phyloP scores from a whole-genome alignment of 92 coral and sea anemone genomes.

The Parazoanthus atlanticus region DNA sequence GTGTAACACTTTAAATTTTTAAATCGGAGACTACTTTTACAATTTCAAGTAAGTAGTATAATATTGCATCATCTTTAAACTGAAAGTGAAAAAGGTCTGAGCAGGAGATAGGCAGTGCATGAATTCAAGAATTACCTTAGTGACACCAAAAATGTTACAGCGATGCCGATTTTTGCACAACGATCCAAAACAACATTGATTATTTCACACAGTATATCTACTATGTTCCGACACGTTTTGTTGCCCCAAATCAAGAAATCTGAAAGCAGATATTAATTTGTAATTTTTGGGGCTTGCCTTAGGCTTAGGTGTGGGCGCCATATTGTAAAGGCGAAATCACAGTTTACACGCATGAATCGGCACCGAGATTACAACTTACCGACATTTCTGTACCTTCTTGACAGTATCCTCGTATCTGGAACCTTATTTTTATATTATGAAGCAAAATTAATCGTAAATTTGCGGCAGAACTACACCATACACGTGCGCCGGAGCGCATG shows the following conservation, averaged over 20 bases:
- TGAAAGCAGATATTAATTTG: not conserved
- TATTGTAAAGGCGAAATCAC: not conserved
- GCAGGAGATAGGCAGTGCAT: too few relatives aligned
- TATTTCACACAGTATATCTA: not conserved
- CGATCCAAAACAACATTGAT: not conserved
- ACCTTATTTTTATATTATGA: not conserved
- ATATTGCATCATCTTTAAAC: not conserved
- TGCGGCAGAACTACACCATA: not conserved
- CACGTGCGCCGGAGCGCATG: slow-evolving; percentile 30
- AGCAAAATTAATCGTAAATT: not conserved
- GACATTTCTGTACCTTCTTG: slow-evolving; percentile 26
- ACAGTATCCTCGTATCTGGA: slow-evolving; percentile 15
- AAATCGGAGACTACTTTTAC: not conserved
- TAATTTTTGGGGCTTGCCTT: not conserved
- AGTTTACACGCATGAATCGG: not conserved
- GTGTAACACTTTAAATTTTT: not conserved
- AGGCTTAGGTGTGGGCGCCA: slow-evolving; percentile 3
- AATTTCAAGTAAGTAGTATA: not conserved
- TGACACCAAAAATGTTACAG: not conserved
- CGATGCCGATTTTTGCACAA: not conserved
- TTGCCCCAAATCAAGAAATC: not conserved
- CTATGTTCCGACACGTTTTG: not conserved
- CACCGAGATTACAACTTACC: slow-evolving; percentile 15
- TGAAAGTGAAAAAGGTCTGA: too few relatives aligned
- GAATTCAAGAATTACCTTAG: not conserved